phyloP scores from a whole-genome alignment of 2,888 invertebrate species.

The Mesopsocus fuscifrons region DNA sequence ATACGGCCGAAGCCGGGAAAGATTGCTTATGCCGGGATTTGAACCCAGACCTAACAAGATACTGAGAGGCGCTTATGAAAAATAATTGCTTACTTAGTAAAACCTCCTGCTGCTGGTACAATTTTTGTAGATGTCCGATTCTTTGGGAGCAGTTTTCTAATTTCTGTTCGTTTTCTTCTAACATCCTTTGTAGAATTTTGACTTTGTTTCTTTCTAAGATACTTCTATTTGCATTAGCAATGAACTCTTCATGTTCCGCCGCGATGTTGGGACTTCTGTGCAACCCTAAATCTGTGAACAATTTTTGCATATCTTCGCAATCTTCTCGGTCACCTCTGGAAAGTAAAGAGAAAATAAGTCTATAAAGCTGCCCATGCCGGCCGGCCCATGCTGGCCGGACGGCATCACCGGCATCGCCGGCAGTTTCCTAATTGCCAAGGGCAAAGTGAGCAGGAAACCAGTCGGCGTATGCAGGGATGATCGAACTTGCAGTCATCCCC shows the following conservation, averaged over 20 bases:
- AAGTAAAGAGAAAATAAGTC: background rate
- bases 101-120: conserved; percentile 22
- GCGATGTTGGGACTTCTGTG: conserved; percentile 23
- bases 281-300: conserved; percentile 6
- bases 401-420: too few relatives aligned
- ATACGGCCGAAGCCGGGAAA: too few relatives aligned
- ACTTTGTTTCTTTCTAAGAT: conserved; percentile 19
- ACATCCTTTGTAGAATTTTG: background rate
- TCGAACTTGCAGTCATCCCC: too few relatives aligned
- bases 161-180: conserved; percentile 19
- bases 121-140: conserved; percentile 20
- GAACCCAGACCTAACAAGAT: too few relatives aligned
- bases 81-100: conserved; percentile 21
- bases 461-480: too few relatives aligned
- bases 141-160: conserved; percentile 19
- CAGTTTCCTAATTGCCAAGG: too few relatives aligned
- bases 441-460: too few relatives aligned
- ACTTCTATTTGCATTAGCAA: conserved; percentile 36
- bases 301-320: background rate
- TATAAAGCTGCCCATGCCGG: background rate
- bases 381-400: background rate
- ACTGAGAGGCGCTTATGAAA: too few relatives aligned
- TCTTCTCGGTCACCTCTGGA: conserved; percentile 13
- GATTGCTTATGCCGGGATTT: too few relatives aligned
- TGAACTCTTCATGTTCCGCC: conserved; percentile 35